Conservation (phyloP, 1,140 invertebrate genomes). For the Parapsyche elsis region DNA sequence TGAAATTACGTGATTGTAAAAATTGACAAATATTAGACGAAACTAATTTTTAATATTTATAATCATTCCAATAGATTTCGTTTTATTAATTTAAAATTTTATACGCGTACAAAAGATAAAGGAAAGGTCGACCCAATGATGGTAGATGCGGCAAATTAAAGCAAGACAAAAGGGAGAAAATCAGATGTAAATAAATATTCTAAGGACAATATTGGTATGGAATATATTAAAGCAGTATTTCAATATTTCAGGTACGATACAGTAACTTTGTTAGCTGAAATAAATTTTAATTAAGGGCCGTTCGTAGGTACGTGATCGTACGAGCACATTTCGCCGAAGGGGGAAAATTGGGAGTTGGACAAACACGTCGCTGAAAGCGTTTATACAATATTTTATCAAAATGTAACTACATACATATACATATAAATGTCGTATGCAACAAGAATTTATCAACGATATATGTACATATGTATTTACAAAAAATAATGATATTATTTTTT, state of each 20-base stretch:
- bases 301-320: constrained; percentile 14
- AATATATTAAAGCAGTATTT: constrained; percentile 24
- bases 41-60: too few relatives aligned
- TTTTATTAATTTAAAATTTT: too few relatives aligned
- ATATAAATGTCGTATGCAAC: not conserved
- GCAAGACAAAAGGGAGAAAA: constrained; percentile 17
- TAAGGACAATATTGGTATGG: constrained; percentile 20
- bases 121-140: not conserved
- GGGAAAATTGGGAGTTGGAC: constrained; percentile 1
- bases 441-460: not conserved
- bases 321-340: not conserved
- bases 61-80: too few relatives aligned
- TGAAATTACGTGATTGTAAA: too few relatives aligned
- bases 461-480: not conserved
- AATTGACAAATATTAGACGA: too few relatives aligned
- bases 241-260: constrained; percentile 23
- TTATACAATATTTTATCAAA: not conserved
- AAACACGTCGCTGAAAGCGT: constrained; percentile 1
- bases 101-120: too few relatives aligned
- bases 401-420: not conserved
- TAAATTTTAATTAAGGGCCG: constrained; percentile 30
- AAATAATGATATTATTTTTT: too few relatives aligned
- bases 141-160: not conserved
- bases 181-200: constrained; percentile 14
- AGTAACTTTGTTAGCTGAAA: constrained; percentile 25